These are phyloP conservation scores for Anarsia innoxiella DNA, from an alignment of 2,888 invertebrate genomes.

Conservation along the genomic window DNA sequence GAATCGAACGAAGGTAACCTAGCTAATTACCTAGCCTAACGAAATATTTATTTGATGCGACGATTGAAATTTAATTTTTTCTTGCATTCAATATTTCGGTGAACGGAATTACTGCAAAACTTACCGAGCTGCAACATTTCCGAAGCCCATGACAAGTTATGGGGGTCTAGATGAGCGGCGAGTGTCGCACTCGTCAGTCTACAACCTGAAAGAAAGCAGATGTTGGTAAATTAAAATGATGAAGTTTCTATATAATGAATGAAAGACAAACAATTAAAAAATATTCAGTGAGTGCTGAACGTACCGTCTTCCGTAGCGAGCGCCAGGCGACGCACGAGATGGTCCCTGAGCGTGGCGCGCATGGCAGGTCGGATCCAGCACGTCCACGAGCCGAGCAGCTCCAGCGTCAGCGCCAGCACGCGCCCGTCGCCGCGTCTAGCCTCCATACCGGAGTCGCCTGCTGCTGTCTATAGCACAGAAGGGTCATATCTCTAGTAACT, in stretches of 20 bases:
- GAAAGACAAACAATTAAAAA: too few relatives aligned
- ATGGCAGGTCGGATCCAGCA: slow-evolving; percentile 27
- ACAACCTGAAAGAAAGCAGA: slow-evolving; percentile 47
- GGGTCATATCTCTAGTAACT: too few relatives aligned
- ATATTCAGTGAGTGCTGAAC: too few relatives aligned
- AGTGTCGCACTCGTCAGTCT: slow-evolving; percentile 38
- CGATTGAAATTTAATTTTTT: too few relatives aligned
- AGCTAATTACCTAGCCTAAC: too few relatives aligned
- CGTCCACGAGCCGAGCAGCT: slow-evolving; percentile 59
- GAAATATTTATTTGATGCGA: too few relatives aligned
- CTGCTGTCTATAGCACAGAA: too few relatives aligned
- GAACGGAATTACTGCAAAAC: slow-evolving; percentile 26
- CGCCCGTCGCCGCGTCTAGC: slow-evolving; percentile 41
- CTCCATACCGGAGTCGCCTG: too few relatives aligned
- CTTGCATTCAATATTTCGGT: too few relatives aligned
- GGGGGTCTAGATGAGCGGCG: slow-evolving; percentile 48
- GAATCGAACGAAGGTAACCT: too few relatives aligned
- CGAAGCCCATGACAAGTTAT: slow-evolving; percentile 51
- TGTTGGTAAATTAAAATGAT: too few relatives aligned
- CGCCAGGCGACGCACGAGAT: slow-evolving; percentile 43
- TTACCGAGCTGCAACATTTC: slow-evolving; percentile 56
- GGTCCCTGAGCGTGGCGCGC: slow-evolving; percentile 36
- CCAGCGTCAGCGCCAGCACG: slow-evolving; percentile 50
- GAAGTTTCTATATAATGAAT: too few relatives aligned
- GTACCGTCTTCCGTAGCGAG: slow-evolving; percentile 37